These are phyloP conservation scores for Mastomys natalensis DNA, from an alignment of 2,113 vertebrate species.

Conservation along the genomic window DNA sequence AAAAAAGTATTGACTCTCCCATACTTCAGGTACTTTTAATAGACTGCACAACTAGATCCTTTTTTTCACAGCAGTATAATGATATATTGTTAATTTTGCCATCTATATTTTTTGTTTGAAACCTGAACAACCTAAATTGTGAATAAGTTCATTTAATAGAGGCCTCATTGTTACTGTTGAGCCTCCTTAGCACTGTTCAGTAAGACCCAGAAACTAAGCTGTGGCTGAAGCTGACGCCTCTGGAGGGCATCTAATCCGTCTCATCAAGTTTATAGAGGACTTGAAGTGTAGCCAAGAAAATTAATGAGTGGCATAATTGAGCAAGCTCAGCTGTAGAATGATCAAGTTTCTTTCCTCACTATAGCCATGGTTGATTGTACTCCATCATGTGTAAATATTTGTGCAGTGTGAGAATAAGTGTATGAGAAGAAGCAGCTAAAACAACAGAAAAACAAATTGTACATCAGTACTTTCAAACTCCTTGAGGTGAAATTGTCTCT, in stretches of 20 bases:
- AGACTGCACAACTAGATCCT: not conserved
- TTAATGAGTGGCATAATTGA: slow-evolving; percentile 66
- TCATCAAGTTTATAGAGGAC: slow-evolving; percentile 63
- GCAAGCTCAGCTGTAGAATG: slow-evolving; percentile 57
- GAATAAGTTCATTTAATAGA: not conserved
- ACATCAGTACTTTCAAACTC: not conserved
- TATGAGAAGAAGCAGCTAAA: slow-evolving; percentile 33
- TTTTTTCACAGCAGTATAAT: not conserved
- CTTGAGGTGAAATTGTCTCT: not conserved
- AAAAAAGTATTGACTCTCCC: not conserved
- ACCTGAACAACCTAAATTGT: not conserved
- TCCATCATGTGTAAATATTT: slow-evolving; percentile 56
- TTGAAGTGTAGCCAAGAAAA: slow-evolving; percentile 71
- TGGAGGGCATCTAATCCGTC: slow-evolving; percentile 65
- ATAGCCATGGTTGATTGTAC: not conserved
- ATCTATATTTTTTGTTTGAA: slow-evolving; percentile 39
- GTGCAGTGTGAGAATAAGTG: slow-evolving; percentile 35
- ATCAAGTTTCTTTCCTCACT: slow-evolving; percentile 39
- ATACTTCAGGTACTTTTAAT: not conserved
- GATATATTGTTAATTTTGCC: not conserved
- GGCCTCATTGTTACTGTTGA: not conserved
- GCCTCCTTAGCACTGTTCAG: not conserved
- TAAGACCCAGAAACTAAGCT: slow-evolving; percentile 63
- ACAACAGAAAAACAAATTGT: not conserved
- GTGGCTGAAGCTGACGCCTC: slow-evolving; percentile 55